Conservation (phyloP, 2,888 invertebrate species). For the Taphrorychus bicolor region DNA sequence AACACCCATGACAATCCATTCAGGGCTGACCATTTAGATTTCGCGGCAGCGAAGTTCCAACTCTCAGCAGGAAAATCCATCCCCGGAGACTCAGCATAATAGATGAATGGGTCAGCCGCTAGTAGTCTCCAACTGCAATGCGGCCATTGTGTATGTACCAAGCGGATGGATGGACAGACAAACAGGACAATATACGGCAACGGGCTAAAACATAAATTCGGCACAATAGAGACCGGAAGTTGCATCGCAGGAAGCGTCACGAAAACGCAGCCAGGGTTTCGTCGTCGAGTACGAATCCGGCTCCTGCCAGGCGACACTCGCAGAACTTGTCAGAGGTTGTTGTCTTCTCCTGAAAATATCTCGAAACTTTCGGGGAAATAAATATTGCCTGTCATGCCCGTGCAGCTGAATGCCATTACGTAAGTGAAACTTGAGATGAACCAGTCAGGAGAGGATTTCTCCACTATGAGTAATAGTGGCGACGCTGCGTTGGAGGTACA, state of each 20-base stretch:
- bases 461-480: neutral
- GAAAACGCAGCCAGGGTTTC: constrained; percentile 42
- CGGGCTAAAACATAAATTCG: constrained; percentile 57
- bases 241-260: constrained; percentile 55
- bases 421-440: constrained; percentile 11
- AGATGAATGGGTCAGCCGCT: constrained; percentile 31
- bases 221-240: constrained; percentile 57
- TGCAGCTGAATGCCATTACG: constrained; percentile 14
- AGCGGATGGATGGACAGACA: constrained; percentile 52
- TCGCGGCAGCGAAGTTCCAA: constrained; percentile 9
- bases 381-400: constrained; percentile 1
- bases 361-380: constrained; percentile 20
- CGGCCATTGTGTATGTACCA: constrained; percentile 55
- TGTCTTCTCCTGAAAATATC: constrained; percentile 21
- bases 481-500: neutral
- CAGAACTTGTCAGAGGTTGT: constrained; percentile 22
- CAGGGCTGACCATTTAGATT: neutral
- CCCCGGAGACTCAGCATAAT: constrained; percentile 22
- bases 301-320: constrained; percentile 19
- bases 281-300: constrained; percentile 25
- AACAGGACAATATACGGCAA: constrained; percentile 55
- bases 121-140: constrained; percentile 43
- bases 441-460: neutral
- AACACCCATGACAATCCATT: neutral
- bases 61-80: constrained; percentile 12